Conservation (phyloP, 2,113 vertebrate species). For the Myxocyprinus asiaticus region DNA sequence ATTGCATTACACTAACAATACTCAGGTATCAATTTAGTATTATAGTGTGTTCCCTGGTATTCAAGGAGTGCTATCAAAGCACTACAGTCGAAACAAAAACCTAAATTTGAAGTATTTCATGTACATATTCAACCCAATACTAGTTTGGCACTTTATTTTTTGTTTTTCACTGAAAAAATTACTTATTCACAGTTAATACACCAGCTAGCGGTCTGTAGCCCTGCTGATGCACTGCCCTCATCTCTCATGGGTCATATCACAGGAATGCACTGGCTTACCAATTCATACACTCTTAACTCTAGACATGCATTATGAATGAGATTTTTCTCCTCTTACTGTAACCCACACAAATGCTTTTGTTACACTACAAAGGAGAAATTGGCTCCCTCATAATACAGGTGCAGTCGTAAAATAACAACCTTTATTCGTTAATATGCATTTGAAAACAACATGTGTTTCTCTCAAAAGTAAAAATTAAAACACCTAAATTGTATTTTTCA, state of each 20-base stretch:
- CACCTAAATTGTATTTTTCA: no score
- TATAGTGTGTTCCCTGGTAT: no score
- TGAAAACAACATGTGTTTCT: background rate
- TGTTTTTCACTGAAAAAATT: background rate
- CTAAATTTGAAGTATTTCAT: no score
- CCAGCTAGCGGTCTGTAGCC: background rate
- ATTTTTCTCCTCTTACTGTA: background rate
- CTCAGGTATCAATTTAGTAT: no score
- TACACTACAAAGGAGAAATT: background rate
- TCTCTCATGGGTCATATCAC: conserved; percentile 42
- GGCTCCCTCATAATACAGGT: background rate
- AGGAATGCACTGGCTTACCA: conserved; percentile 35
- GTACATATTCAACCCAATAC: background rate
- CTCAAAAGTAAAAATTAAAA: background rate
- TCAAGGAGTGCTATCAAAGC: no score
- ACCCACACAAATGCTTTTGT: background rate
- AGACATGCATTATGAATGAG: conserved; percentile 49
- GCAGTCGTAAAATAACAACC: background rate
- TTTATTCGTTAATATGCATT: background rate
- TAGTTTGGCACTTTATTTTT: background rate
- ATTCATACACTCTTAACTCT: conserved; percentile 29
- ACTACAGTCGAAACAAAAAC: no score
- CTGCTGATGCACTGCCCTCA: background rate
- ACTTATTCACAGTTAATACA: background rate
- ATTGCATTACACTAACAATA: no score